These are phyloP conservation scores for Drosophila orena DNA, from an alignment of 1,140 invertebrate species.

Conservation along the genomic window DNA sequence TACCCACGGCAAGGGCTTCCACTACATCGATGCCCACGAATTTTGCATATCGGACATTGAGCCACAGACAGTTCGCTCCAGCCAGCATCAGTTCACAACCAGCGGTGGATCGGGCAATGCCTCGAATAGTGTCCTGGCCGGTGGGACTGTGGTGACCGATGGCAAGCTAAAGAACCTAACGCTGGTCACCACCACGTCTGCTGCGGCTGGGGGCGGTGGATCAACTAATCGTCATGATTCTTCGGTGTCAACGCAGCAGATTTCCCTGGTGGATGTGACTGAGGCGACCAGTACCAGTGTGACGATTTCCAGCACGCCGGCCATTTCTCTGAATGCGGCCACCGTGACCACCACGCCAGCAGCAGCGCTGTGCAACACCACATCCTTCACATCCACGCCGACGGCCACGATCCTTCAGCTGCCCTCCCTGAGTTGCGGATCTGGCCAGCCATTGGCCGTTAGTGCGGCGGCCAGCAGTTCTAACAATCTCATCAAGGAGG, in stretches of 20 bases:
- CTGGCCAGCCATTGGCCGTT: conserved; percentile 39
- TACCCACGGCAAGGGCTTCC: conserved; percentile 64
- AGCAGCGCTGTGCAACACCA: conserved; percentile 47
- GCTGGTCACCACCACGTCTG: conserved; percentile 64
- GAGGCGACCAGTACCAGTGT: conserved; percentile 74
- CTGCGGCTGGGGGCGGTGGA: not conserved
- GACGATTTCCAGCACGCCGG: conserved; percentile 68
- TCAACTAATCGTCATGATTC: conserved; percentile 18
- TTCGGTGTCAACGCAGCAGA: conserved; percentile 36
- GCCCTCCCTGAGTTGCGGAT: conserved; percentile 42
- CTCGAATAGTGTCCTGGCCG: conserved; percentile 56
- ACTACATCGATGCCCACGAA: conserved; percentile 71
- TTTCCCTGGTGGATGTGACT: conserved; percentile 66
- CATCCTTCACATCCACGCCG: conserved; percentile 43
- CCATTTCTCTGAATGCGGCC: conserved; percentile 50
- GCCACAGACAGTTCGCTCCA: conserved; percentile 50
- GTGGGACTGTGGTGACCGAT: conserved; percentile 46
- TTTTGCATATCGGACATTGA: conserved; percentile 77
- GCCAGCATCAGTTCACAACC: conserved; percentile 44
- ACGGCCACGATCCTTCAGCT: conserved; percentile 67
- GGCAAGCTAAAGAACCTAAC: conserved; percentile 80
- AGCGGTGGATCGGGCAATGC: conserved; percentile 14
- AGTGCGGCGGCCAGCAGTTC: conserved; percentile 70
- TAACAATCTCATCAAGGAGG: conserved; percentile 61
- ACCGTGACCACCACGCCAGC: conserved; percentile 57